Evolutionary conservation across 2,888 invertebrate genomes (phyloP), one percentile per base, ranked within the genome.

Genomic region (Hypolimnas misippus): DNA sequence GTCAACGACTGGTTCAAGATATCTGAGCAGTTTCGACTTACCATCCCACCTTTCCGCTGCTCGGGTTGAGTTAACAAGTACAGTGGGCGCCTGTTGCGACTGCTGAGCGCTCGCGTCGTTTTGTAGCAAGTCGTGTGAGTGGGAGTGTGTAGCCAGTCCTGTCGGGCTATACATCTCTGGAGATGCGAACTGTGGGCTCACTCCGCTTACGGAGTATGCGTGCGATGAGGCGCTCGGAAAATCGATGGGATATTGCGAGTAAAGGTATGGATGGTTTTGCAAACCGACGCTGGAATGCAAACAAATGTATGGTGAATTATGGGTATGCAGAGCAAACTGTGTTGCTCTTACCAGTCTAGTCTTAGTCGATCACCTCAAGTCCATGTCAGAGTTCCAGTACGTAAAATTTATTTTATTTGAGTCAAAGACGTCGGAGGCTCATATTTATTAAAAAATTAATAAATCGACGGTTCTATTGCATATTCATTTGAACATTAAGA

Each of bases 191-290:
- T 89, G 91, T 74, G 86, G 83, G 78, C 83, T 89, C 84, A 86
- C 87, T 87, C 91, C 91, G 73, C 83, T 86, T 69, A 88, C 89
- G 81, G 92, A 88, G 88, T 92, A 93, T 77, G 90, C 91, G 83
- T 92, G 91, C 80, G 92, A 91, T 70, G 92, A 87, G 79, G 87
- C 89, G 83, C 89, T 87, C 81, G 93, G 88, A 78, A 92, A 92
- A 84, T 93, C 93, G 82, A 92, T 86, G 76, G 92, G 92, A 79
- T 92, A 92, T 87, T 92, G 91, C 75, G 92, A 88, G 80, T 92
- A 92, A 77, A 92, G 84, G 78, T 92, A 91, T 68, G 92, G 92
- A 70, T 92, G 86, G 82, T 89, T 89, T 81, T 85, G 89, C 78
- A 91, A 87, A 86, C 91, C 90, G 80, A 85, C 82, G 81, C 92